Evolutionary conservation across 2,888 invertebrate genomes (phyloP).

Genomic region (Sminthurides aquaticus): DNA sequence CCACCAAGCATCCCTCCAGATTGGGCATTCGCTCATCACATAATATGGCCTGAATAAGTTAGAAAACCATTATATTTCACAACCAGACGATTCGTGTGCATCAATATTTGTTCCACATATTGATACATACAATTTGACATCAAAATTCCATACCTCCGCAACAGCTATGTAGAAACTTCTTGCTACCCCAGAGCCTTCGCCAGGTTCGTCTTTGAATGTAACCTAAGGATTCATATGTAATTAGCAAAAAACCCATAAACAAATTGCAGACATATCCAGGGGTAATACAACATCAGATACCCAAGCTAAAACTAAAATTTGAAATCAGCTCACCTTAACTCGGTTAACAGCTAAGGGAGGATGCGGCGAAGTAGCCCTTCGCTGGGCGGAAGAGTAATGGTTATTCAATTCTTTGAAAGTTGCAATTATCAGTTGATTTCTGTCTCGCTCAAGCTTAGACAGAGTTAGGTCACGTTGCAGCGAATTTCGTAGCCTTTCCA

Average conservation of each 20-base stretch:
- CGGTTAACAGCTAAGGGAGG: conserved; percentile 86
- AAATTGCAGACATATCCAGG: neutral
- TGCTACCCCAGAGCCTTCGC: conserved; percentile 97
- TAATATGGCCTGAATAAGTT: conserved; percentile 59
- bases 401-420: conserved; percentile 94
- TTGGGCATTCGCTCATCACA: conserved; percentile 88
- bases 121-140: too few relatives aligned
- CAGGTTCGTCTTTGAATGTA: conserved; percentile 98
- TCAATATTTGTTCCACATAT: too few relatives aligned
- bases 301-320: too few relatives aligned
- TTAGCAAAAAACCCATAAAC: neutral
- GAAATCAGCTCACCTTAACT: conserved; percentile 72
- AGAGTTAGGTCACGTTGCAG: conserved; percentile 85
- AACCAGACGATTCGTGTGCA: conserved; percentile 8
- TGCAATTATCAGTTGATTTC: conserved; percentile 77
- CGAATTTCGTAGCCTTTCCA: conserved; percentile 89
- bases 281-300: too few relatives aligned
- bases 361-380: conserved; percentile 60
- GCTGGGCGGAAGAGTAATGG: conserved; percentile 75
- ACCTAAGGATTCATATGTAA: conserved; percentile 25
- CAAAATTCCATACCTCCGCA: conserved; percentile 61
- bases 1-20: conserved; percentile 68
- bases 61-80: conserved; percentile 18
- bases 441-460: conserved; percentile 81
- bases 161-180: conserved; percentile 97